Percentiles rank a stretch among this genome's conserved stretches.
phyloP scores from a whole-genome alignment of 2,888 invertebrate genomes.

The Alloscopus bannaensis region DNA sequence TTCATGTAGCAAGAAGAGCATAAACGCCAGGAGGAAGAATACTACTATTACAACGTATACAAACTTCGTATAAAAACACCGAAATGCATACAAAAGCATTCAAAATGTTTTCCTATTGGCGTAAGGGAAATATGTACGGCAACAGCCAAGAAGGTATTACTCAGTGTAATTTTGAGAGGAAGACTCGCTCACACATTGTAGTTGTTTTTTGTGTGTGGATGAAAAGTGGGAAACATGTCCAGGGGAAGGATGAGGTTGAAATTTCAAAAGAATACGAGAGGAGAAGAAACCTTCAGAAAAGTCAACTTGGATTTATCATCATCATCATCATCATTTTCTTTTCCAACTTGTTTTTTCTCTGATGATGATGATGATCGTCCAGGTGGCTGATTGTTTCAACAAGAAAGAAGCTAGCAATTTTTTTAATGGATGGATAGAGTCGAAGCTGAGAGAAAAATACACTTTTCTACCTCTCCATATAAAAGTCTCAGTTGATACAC shows the following conservation, averaged over 20 bases:
- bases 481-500: too few relatives aligned
- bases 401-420: conserved; percentile 59
- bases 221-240: conserved; percentile 25
- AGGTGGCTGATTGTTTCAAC: conserved; percentile 67
- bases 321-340: background rate
- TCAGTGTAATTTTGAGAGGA: too few relatives aligned
- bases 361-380: conserved; percentile 36
- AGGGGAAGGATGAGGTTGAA: conserved; percentile 22
- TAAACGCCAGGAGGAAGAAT: too few relatives aligned
- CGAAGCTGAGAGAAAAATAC: too few relatives aligned
- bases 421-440: conserved; percentile 39
- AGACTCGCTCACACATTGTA: background rate
- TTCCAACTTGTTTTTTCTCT: conserved; percentile 2
- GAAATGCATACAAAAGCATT: too few relatives aligned
- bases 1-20: too few relatives aligned
- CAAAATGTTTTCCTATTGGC: too few relatives aligned
- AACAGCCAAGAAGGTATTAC: too few relatives aligned
- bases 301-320: background rate
- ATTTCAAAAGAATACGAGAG: too few relatives aligned
- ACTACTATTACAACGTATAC: too few relatives aligned
- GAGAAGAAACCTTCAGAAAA: conserved; percentile 10
- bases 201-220: too few relatives aligned
- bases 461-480: background rate
- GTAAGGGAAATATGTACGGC: background rate
- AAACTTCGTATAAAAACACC: too few relatives aligned